These are phyloP conservation scores for Diadumene lineata DNA, from an alignment of 92 coral and sea anemone genomes.

Conservation along the genomic window DNA sequence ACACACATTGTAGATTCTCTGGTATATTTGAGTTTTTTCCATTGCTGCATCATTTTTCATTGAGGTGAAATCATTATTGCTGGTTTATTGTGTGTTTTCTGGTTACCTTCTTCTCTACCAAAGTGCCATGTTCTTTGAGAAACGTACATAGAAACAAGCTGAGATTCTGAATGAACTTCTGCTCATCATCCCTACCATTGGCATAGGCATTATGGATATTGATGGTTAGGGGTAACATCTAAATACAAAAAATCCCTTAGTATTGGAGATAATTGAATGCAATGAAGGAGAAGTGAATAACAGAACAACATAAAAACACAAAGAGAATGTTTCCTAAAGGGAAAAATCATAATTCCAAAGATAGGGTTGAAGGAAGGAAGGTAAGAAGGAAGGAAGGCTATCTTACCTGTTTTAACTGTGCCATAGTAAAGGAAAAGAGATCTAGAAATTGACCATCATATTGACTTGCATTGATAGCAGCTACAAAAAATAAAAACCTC, in stretches of 20 bases:
- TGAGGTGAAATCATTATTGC: too few species aligned
- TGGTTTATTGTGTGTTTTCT: not conserved
- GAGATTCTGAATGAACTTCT: slow-evolving; percentile 95
- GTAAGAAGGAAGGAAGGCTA: not conserved
- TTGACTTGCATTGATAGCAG: slow-evolving; percentile 93
- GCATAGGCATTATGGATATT: slow-evolving; percentile 97
- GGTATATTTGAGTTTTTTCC: too few species aligned
- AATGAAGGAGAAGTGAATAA: too few species aligned
- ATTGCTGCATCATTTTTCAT: too few species aligned
- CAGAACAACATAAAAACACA: too few species aligned
- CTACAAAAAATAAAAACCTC: slow-evolving; percentile 49
- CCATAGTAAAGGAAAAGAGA: slow-evolving; percentile 90
- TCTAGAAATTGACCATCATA: slow-evolving; percentile 94
- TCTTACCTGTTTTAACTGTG: slow-evolving; percentile 92
- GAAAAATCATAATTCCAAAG: not conserved
- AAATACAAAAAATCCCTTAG: not conserved
- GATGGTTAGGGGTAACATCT: slow-evolving; percentile 96
- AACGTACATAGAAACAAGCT: slow-evolving; percentile 94
- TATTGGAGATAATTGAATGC: too few species aligned
- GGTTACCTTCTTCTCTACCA: slow-evolving; percentile 89
- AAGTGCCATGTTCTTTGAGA: slow-evolving; percentile 93
- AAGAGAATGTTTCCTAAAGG: too few species aligned
- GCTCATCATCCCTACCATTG: slow-evolving; percentile 97
- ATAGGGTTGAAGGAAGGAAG: not conserved
- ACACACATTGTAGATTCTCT: too few species aligned